phyloP scores from a whole-genome alignment of 1,140 invertebrate species.

The Drosophila leontia region DNA sequence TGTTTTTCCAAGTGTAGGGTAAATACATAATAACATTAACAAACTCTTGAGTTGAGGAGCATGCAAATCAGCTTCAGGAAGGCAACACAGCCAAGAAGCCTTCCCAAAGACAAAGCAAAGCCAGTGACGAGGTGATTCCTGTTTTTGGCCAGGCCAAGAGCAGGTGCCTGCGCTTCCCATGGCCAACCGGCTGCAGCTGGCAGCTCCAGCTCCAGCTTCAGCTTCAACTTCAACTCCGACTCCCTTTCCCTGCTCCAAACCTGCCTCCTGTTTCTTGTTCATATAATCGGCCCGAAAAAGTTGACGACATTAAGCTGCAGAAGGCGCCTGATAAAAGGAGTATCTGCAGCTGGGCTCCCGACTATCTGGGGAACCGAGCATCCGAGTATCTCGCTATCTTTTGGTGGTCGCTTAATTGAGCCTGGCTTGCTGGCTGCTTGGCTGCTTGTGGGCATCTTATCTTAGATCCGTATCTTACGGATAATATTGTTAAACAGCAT shows the following conservation, averaged over 20 bases:
- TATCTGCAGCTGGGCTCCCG: slow-evolving; percentile 35
- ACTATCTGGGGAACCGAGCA: slow-evolving; percentile 3
- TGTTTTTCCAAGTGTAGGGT: slow-evolving; percentile 34
- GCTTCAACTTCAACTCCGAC: slow-evolving; percentile 1
- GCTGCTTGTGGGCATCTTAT: slow-evolving; percentile 66
- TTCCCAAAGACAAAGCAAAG: slow-evolving; percentile 40
- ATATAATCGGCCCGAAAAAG: slow-evolving; percentile 58
- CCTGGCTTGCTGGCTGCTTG: slow-evolving; percentile 27
- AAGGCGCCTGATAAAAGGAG: slow-evolving; percentile 68
- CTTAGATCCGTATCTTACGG: slow-evolving; percentile 76
- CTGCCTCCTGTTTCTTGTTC: slow-evolving; percentile 1
- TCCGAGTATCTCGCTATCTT: slow-evolving; percentile 48
- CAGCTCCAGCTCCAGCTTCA: neutral
- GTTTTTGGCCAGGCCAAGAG: slow-evolving; percentile 54
- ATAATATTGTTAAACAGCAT: slow-evolving; percentile 81
- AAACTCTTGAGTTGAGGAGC: slow-evolving; percentile 57
- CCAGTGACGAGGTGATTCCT: slow-evolving; percentile 58
- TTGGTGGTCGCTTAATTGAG: slow-evolving; percentile 79
- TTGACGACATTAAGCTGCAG: slow-evolving; percentile 77
- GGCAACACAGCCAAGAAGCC: slow-evolving; percentile 30
- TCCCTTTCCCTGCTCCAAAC: slow-evolving; percentile 15
- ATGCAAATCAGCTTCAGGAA: slow-evolving; percentile 69
- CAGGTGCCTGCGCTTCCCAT: slow-evolving; percentile 49
- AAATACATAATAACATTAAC: slow-evolving; percentile 65
- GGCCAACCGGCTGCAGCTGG: slow-evolving; percentile 42